These are phyloP conservation scores for Xanthia icteritia DNA, from an alignment of 2,888 invertebrate species.

Conservation along the genomic window DNA sequence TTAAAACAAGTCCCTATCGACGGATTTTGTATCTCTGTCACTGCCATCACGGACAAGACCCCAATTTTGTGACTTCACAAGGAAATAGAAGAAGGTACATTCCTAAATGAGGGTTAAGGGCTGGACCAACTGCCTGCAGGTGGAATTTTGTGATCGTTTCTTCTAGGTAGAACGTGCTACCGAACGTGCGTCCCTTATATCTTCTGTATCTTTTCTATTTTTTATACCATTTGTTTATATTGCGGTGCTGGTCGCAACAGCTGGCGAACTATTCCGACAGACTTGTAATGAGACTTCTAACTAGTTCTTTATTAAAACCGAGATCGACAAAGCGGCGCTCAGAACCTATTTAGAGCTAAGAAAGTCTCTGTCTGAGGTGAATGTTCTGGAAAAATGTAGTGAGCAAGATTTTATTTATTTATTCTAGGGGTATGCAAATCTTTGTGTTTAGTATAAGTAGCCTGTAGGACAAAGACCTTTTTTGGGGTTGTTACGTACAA, in stretches of 20 bases:
- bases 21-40: background rate
- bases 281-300: slow-evolving; percentile 38
- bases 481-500: background rate
- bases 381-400: slow-evolving; percentile 13
- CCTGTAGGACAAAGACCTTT: no score
- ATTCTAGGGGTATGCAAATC: background rate
- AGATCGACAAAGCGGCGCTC: slow-evolving; percentile 26
- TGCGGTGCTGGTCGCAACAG: slow-evolving; percentile 6
- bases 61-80: background rate
- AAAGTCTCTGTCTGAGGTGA: slow-evolving; percentile 4
- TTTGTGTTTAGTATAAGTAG: background rate
- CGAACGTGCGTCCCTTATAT: background rate
- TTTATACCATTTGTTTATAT: slow-evolving; percentile 20
- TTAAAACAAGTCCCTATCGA: background rate
- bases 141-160: background rate
- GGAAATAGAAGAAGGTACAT: background rate
- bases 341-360: slow-evolving; percentile 24
- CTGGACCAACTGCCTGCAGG: no score
- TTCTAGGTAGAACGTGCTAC: background rate
- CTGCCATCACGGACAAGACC: background rate
- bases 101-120: background rate
- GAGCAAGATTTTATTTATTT: slow-evolving; percentile 9
- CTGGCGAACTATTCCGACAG: slow-evolving; percentile 2
- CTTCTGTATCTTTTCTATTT: slow-evolving; percentile 4
- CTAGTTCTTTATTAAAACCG: slow-evolving; percentile 56